phyloP scores from a whole-genome alignment of 2,888 invertebrate genomes.

The Xylota segnis region DNA sequence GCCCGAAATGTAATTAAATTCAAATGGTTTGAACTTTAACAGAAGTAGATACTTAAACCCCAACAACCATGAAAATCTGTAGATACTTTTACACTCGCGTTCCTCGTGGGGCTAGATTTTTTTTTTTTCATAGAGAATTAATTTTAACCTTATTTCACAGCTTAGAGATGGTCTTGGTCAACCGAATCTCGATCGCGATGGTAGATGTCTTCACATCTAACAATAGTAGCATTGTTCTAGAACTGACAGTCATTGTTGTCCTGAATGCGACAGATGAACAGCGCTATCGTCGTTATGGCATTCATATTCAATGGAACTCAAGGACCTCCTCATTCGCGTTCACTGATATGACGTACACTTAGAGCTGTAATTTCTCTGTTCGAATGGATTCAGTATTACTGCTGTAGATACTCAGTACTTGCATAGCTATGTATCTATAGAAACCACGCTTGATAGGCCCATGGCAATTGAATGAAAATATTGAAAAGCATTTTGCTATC shows the following conservation, averaged over 20 bases:
- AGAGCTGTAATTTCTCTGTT: constrained; percentile 16
- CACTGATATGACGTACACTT: background rate
- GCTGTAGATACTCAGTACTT: background rate
- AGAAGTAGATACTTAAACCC: constrained; percentile 14
- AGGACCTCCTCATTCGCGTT: background rate
- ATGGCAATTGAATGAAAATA: constrained; percentile 12
- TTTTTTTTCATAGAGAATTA: constrained; percentile 3
- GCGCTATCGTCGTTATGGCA: background rate
- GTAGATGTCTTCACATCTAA: constrained; percentile 10
- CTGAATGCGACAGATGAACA: constrained; percentile 16
- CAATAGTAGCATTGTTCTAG: background rate
- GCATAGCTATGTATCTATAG: background rate
- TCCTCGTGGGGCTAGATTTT: background rate
- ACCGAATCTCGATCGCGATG: background rate
- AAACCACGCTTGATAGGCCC: background rate
- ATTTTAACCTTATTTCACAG: background rate
- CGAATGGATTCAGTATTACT: constrained; percentile 3
- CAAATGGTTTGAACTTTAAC: constrained; percentile 49
- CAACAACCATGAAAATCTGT: constrained; percentile 1
- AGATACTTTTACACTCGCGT: background rate
- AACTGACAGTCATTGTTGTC: constrained; percentile 34
- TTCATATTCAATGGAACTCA: constrained; percentile 2
- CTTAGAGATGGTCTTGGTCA: background rate
- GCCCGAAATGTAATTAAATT: constrained; percentile 33
- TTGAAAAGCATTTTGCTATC: constrained; percentile 12